These are phyloP conservation scores for Lagocephalus sceleratus DNA, from an alignment of 2,797 vertebrate species.

Conservation along the genomic window DNA sequence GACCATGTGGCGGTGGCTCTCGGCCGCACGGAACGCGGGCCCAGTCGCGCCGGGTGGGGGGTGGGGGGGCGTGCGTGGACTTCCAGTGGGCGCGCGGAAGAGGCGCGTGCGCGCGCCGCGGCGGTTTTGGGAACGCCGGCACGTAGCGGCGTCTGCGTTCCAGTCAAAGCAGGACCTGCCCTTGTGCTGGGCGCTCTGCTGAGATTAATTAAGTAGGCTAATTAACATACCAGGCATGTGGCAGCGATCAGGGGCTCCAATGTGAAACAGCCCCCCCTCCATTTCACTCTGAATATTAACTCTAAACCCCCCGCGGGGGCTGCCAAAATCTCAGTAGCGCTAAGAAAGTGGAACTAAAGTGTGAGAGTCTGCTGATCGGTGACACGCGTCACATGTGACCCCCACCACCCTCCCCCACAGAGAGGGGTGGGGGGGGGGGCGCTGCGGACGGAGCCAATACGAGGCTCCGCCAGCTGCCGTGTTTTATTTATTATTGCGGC, in stretches of 20 bases:
- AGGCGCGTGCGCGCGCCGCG: slow-evolving; percentile 19
- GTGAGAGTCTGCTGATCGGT: slow-evolving; percentile 38
- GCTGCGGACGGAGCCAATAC: no score
- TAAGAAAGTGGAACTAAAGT: slow-evolving; percentile 60
- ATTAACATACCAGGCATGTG: slow-evolving; percentile 73
- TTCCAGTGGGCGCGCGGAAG: slow-evolving; percentile 21
- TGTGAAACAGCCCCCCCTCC: slow-evolving; percentile 70
- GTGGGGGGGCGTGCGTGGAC: no score
- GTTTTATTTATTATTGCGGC: background rate
- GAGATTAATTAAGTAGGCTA: slow-evolving; percentile 77
- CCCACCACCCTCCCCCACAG: slow-evolving; percentile 1
- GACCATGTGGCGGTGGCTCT: slow-evolving; percentile 64
- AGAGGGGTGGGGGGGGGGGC: background rate
- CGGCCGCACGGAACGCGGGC: slow-evolving; percentile 28
- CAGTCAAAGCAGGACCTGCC: slow-evolving; percentile 68
- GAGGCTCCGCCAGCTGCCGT: no score
- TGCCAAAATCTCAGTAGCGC: slow-evolving; percentile 63
- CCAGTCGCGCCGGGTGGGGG: slow-evolving; percentile 23
- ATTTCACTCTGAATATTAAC: slow-evolving; percentile 75
- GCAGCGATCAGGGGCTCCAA: slow-evolving; percentile 69
- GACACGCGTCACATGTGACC: slow-evolving; percentile 32
- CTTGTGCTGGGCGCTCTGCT: slow-evolving; percentile 66
- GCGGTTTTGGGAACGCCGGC: slow-evolving; percentile 33
- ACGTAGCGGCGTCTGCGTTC: slow-evolving; percentile 54
- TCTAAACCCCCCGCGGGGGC: slow-evolving; percentile 58